These are phyloP conservation scores for Lophura nycthemera DNA, from an alignment of 2,113 vertebrate genomes.

Conservation along the genomic window DNA sequence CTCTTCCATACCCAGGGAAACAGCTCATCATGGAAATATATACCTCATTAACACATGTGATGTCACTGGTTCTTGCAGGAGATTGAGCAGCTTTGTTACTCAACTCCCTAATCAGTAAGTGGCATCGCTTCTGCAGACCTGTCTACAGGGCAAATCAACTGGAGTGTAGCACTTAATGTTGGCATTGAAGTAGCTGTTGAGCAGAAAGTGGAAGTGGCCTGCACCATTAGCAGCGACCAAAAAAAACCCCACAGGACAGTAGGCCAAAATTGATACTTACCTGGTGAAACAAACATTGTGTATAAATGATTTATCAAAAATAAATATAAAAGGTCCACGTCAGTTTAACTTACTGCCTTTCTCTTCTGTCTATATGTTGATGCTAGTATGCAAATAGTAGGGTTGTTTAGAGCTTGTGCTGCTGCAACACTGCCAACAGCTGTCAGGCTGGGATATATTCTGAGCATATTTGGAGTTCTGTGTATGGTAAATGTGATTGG, in stretches of 20 bases:
- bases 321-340: not conserved
- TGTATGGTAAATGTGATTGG: not conserved
- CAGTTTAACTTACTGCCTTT: conserved; percentile 6
- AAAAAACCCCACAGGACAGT: not conserved
- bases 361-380: not conserved
- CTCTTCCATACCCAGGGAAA: conserved; percentile 10
- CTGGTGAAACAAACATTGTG: not conserved
- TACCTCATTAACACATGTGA: conserved; percentile 56
- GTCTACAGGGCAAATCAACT: conserved; percentile 8
- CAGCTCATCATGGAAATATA: conserved; percentile 40
- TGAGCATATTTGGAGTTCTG: not conserved
- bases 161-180: conserved; percentile 28
- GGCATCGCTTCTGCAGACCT: conserved; percentile 17
- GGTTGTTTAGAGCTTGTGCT: not conserved
- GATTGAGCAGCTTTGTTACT: not conserved
- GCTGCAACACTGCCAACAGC: conserved; percentile 16
- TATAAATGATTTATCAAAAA: not conserved
- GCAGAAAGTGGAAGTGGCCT: not conserved
- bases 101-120: not conserved
- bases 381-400: not conserved
- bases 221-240: not conserved
- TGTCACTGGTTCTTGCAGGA: conserved; percentile 37
- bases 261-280: not conserved
- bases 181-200: not conserved
- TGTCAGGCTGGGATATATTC: not conserved